These are phyloP conservation scores for Campoletis raptor DNA, from an alignment of 2,888 invertebrate genomes.

Conservation along the genomic window DNA sequence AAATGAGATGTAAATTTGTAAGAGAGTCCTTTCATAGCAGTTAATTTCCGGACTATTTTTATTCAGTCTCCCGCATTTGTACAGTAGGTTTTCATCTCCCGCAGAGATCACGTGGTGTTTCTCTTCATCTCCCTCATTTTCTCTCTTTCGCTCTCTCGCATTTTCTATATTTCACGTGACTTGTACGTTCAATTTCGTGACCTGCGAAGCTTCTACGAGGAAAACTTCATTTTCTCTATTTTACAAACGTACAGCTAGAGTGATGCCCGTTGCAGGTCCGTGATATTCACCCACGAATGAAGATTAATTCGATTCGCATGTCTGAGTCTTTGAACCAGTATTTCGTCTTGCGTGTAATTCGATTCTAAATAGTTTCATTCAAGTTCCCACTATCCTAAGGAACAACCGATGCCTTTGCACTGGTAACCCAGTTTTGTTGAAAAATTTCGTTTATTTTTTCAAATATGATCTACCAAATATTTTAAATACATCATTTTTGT, in stretches of 20 bases:
- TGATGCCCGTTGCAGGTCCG: background rate
- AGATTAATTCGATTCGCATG: constrained; percentile 25
- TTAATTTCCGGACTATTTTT: constrained; percentile 25
- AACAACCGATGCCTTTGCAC: background rate
- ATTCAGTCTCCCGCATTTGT: constrained; percentile 18
- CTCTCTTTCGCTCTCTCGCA: constrained; percentile 23
- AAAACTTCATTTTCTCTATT: constrained; percentile 2
- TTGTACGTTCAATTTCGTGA: constrained; percentile 36
- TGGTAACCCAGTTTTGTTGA: too few species aligned
- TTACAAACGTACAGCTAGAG: background rate
- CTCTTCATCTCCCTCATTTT: constrained; percentile 4
- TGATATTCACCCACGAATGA: constrained; percentile 5
- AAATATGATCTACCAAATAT: too few species aligned
- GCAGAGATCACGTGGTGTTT: constrained; percentile 16
- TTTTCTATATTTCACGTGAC: constrained; percentile 30
- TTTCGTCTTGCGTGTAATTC: background rate
- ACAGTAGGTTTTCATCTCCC: constrained; percentile 23
- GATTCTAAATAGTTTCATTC: background rate
- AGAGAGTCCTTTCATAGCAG: background rate
- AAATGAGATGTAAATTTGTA: constrained; percentile 11
- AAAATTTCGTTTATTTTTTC: too few species aligned
- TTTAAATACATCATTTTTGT: too few species aligned
- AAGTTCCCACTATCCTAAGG: background rate
- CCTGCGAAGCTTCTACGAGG: constrained; percentile 15
- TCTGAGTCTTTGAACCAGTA: background rate